A percentile compares a stretch with the other conserved stretches of the same genome.
Evolutionary conservation across 1,140 invertebrate genomes (phyloP).

Genomic region (Watersipora subatra): DNA sequence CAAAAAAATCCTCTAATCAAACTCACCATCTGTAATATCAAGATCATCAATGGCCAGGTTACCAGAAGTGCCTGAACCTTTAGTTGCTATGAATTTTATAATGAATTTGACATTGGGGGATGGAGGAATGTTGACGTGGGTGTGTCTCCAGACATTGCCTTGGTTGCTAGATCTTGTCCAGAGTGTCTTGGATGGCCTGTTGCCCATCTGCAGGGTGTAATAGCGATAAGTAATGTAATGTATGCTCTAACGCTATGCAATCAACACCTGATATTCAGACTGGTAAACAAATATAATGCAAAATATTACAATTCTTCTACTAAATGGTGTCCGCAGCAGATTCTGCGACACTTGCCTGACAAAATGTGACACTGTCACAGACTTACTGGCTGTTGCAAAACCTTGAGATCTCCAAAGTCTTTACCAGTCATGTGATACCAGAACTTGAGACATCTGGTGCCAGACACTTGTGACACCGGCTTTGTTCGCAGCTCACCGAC

Average conservation of each 20-base stretch:
- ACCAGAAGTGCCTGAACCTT: conserved; percentile 17
- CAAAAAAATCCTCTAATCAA: too few relatives aligned
- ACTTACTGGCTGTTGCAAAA: not conserved
- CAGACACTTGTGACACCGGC: not conserved
- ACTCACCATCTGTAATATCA: conserved; percentile 9
- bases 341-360: too few relatives aligned
- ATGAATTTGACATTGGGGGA: conserved; percentile 12
- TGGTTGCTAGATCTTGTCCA: conserved; percentile 22
- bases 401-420: conserved; percentile 16
- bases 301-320: too few relatives aligned
- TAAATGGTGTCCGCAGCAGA: too few relatives aligned
- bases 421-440: conserved; percentile 62
- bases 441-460: conserved; percentile 34
- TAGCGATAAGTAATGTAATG: too few relatives aligned
- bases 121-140: conserved; percentile 13
- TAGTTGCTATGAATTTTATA: conserved; percentile 22
- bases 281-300: too few relatives aligned
- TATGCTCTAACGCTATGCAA: too few relatives aligned
- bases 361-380: too few relatives aligned
- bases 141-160: conserved; percentile 26
- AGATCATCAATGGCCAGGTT: conserved; percentile 34
- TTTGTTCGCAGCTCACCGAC: not conserved
- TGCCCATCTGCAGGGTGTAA: too few relatives aligned
- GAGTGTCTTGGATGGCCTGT: conserved; percentile 17
- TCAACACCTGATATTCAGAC: too few relatives aligned